phyloP scores from a whole-genome alignment of 2,888 invertebrate species.

The Seladonia tumulorum region DNA sequence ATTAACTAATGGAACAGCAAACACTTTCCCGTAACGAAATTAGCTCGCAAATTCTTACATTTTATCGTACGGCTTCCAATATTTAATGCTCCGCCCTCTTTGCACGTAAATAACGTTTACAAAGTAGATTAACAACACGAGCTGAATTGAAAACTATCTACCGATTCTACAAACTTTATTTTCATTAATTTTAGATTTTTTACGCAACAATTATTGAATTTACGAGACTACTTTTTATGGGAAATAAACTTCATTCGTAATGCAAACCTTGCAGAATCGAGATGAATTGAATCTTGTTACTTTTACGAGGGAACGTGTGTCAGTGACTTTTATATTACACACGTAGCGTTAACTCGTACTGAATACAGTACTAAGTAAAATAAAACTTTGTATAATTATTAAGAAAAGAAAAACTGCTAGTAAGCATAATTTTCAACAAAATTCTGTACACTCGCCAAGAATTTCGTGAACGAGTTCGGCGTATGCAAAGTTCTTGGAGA shows the following conservation, averaged over 20 bases:
- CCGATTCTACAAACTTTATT: background rate
- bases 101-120: background rate
- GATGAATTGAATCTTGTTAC: no score
- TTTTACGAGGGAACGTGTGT: no score
- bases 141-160: background rate
- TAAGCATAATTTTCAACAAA: background rate
- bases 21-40: background rate
- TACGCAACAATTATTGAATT: no score
- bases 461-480: background rate
- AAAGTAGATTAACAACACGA: background rate
- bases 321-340: no score
- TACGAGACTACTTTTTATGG: no score
- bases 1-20: constrained; percentile 12
- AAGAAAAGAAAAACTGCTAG: no score
- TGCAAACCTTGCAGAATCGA: no score
- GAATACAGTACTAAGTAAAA: no score
- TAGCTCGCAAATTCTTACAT: background rate
- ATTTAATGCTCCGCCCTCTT: background rate
- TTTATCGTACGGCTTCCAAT: background rate
- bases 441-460: background rate
- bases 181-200: background rate
- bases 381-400: no score
- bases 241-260: no score
- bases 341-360: no score
- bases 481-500: background rate